These are phyloP conservation scores for Gymnoscopelus microlampas DNA, from an alignment of 2,797 vertebrate genomes.

Conservation along the genomic window DNA sequence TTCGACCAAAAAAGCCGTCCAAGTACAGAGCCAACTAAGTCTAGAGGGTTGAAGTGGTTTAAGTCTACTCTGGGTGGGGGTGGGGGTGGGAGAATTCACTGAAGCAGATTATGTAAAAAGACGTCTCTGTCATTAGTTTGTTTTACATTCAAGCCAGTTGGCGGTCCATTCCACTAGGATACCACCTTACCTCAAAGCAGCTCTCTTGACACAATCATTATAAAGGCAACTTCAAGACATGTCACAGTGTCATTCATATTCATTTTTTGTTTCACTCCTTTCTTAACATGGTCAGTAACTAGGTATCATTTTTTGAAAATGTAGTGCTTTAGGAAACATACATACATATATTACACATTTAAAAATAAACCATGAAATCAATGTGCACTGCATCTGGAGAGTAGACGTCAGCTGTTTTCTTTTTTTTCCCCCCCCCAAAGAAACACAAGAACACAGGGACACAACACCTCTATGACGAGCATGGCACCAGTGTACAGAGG, in stretches of 20 bases:
- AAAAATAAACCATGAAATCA: conserved; percentile 51
- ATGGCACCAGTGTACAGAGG: conserved; percentile 62
- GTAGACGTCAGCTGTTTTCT: conserved; percentile 40
- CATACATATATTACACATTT: conserved; percentile 47
- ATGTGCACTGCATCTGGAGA: conserved; percentile 52
- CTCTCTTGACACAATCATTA: conserved; percentile 55
- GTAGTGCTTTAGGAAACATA: conserved; percentile 56
- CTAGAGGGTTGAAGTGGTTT: neutral
- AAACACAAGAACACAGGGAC: conserved; percentile 60
- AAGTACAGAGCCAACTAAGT: too few relatives aligned
- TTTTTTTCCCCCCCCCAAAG: neutral
- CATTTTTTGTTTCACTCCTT: conserved; percentile 39
- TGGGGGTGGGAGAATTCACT: conserved; percentile 20
- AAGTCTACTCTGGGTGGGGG: neutral
- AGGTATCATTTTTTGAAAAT: conserved; percentile 35
- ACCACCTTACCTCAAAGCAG: conserved; percentile 38
- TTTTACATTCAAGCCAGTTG: conserved; percentile 76
- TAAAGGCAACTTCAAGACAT: conserved; percentile 74
- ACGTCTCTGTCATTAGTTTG: conserved; percentile 29
- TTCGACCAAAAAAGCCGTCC: too few relatives aligned
- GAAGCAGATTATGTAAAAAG: conserved; percentile 21
- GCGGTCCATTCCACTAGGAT: conserved; percentile 38
- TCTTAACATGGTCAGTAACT: conserved; percentile 43
- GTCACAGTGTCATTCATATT: conserved; percentile 73
- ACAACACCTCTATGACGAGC: conserved; percentile 59